Evolutionary conservation across 2,797 vertebrate species (phyloP).

Genomic region (Pyrocephalus nanus): DNA sequence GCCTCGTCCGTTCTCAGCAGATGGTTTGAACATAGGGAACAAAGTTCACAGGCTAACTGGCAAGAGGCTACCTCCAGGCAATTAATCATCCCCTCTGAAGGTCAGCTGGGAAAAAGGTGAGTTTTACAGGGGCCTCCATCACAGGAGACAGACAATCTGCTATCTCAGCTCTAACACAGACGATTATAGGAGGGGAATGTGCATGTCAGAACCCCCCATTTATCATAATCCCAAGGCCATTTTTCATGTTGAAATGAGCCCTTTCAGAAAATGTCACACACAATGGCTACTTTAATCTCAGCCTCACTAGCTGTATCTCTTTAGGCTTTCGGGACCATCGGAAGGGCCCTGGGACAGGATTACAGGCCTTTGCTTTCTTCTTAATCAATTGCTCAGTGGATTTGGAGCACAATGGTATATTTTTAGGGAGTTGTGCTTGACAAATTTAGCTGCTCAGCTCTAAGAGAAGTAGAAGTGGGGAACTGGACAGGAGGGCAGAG

Average conservation of each 20-base stretch:
- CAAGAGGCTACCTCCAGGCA: constrained; percentile 83
- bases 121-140: constrained; percentile 76
- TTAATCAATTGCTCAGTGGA: constrained; percentile 42
- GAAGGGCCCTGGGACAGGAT: constrained; percentile 70
- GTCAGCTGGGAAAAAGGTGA: constrained; percentile 83
- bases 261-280: constrained; percentile 82
- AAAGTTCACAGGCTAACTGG: constrained; percentile 89
- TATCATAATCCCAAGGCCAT: constrained; percentile 84
- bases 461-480: neutral
- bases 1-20: constrained; percentile 80
- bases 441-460: neutral
- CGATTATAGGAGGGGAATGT: constrained; percentile 76
- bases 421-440: neutral
- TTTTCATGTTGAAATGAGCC: constrained; percentile 86
- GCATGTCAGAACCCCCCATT: constrained; percentile 84
- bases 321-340: constrained; percentile 44
- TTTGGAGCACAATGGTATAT: neutral
- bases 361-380: constrained; percentile 67
- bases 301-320: constrained; percentile 73
- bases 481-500: neutral
- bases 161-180: constrained; percentile 75
- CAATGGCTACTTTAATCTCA: constrained; percentile 85
- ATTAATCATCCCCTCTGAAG: constrained; percentile 88
- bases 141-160: constrained; percentile 74
- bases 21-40: constrained; percentile 82